A percentile compares a stretch with the other conserved stretches of the same genome.
These are phyloP conservation scores for Oscheius onirici DNA, from an alignment of 2,888 invertebrate genomes.

Conservation along the genomic window DNA sequence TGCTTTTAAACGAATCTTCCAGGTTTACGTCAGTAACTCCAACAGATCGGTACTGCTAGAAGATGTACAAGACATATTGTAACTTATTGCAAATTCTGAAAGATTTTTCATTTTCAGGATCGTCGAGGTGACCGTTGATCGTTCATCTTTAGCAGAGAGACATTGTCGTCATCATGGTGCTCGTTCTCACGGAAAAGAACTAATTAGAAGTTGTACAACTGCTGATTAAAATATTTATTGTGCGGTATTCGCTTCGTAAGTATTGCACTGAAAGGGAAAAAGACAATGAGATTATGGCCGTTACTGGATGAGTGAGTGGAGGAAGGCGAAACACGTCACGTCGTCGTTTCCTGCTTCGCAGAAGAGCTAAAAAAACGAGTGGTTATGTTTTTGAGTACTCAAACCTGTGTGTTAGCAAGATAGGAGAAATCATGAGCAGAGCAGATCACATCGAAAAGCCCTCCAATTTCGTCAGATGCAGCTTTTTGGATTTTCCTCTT, in stretches of 20 bases:
- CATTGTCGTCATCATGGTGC: conserved; percentile 18
- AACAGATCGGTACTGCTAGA: conserved; percentile 46
- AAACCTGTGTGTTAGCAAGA: conserved; percentile 57
- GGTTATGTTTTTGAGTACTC: not conserved
- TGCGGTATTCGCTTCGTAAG: conserved; percentile 17
- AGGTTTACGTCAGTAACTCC: conserved; percentile 56
- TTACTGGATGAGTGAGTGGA: conserved; percentile 58
- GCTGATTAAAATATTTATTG: conserved; percentile 33
- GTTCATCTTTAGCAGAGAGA: conserved; percentile 21
- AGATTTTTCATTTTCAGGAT: not conserved
- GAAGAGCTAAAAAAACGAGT: conserved; percentile 39
- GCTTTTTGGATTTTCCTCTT: conserved; percentile 62
- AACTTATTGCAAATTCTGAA: not conserved
- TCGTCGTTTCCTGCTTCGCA: conserved; percentile 62
- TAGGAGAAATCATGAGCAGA: conserved; percentile 62
- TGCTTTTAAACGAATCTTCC: conserved; percentile 3
- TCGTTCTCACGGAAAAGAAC: conserved; percentile 28
- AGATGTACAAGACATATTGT: conserved; percentile 53
- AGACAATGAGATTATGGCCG: not conserved
- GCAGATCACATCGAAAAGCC: conserved; percentile 63
- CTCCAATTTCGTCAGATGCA: conserved; percentile 56
- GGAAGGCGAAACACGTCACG: conserved; percentile 63
- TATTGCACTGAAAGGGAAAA: conserved; percentile 28
- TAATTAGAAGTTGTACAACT: conserved; percentile 37
- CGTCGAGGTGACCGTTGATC: conserved; percentile 19